Percentiles rank a stretch among this genome's conserved stretches.
phyloP scores from a whole-genome alignment of 2,113 vertebrate species.

The Corythornis vintsioides region DNA sequence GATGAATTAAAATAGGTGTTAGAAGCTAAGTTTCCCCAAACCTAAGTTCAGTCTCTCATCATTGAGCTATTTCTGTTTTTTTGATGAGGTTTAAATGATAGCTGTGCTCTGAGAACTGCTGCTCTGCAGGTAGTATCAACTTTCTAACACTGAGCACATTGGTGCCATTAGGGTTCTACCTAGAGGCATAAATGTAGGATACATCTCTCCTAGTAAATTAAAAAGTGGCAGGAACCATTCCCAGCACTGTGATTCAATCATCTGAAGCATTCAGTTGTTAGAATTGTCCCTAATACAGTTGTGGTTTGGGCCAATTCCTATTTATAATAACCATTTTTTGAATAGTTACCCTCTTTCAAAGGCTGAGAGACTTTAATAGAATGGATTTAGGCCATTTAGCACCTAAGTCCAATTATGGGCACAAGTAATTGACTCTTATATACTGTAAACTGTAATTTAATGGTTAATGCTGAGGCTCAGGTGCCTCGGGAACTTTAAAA shows the following conservation, averaged over 20 bases:
- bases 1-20: neutral
- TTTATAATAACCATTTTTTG: neutral
- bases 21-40: neutral
- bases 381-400: neutral
- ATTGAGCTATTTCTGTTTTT: neutral
- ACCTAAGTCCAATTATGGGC: neutral
- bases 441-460: neutral
- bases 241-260: neutral
- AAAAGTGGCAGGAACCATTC: neutral
- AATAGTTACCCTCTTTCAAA: neutral
- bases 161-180: neutral
- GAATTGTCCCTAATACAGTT: neutral
- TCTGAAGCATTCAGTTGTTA: neutral
- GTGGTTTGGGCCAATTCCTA: neutral
- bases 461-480: neutral
- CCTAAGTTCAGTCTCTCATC: neutral
- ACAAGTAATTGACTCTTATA: neutral
- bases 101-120: neutral
- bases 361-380: neutral
- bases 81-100: conserved; percentile 23
- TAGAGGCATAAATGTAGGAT: neutral
- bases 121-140: neutral
- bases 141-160: neutral
- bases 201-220: neutral
- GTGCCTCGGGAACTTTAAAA: neutral